Evolutionary conservation across 2,888 invertebrate genomes (phyloP).

Genomic region (Taphrorychus bicolor): DNA sequence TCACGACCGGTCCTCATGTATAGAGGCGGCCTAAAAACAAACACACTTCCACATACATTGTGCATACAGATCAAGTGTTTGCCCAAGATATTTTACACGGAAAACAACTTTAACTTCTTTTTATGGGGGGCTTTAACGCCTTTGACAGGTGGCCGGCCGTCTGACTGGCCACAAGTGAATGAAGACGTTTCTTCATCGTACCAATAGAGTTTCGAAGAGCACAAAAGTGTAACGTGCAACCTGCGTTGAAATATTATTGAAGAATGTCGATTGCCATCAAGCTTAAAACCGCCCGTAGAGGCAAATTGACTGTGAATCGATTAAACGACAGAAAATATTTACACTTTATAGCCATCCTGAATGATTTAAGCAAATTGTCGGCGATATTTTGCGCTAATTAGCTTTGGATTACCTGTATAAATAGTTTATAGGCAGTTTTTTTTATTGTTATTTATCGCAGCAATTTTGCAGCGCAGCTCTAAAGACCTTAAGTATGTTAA

Average conservation of each 20-base stretch:
- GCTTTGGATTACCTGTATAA: conserved; percentile 40
- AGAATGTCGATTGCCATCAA: background rate
- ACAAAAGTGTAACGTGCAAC: background rate
- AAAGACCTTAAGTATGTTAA: conserved; percentile 41
- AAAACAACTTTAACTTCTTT: conserved; percentile 41
- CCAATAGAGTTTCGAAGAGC: background rate
- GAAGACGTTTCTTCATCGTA: background rate
- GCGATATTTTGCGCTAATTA: conserved; percentile 37
- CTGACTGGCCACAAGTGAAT: conserved; percentile 9
- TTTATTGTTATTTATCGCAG: conserved; percentile 35
- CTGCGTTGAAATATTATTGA: background rate
- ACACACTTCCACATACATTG: conserved; percentile 26
- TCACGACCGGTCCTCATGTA: conserved; percentile 17
- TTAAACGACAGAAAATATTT: conserved; percentile 10
- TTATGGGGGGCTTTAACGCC: conserved; percentile 36
- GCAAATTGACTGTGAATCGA: conserved; percentile 6
- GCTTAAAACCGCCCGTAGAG: background rate
- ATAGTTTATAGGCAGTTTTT: conserved; percentile 40
- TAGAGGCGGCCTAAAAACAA: conserved; percentile 30
- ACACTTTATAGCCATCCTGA: conserved; percentile 14
- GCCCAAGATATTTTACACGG: conserved; percentile 37
- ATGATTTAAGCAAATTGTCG: conserved; percentile 35
- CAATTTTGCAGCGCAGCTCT: conserved; percentile 30
- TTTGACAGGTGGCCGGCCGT: conserved; percentile 33
- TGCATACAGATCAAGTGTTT: conserved; percentile 34